Percentiles rank a stretch among this genome's conserved stretches.
Evolutionary conservation across 2,113 vertebrate genomes (phyloP).

Genomic region (Triplophysa siluroides): DNA sequence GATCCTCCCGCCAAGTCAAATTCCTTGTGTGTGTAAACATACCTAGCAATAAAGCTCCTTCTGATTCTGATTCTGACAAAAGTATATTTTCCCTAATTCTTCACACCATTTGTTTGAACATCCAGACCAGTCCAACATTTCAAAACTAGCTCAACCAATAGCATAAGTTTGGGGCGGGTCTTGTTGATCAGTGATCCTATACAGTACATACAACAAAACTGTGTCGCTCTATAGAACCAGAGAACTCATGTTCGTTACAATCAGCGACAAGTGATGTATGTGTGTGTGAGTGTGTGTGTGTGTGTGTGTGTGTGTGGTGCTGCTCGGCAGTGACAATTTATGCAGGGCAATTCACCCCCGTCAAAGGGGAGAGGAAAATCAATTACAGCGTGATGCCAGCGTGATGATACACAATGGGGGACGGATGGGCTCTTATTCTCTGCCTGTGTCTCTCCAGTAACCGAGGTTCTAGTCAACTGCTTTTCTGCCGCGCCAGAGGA

Average conservation of each 20-base stretch:
- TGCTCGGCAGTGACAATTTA: background rate
- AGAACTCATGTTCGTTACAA: background rate
- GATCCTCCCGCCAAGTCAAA: too few species aligned
- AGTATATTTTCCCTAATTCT: too few species aligned
- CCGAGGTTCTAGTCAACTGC: background rate
- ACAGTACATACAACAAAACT: background rate
- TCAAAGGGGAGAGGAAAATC: constrained; percentile 10
- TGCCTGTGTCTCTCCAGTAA: background rate
- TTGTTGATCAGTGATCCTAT: background rate
- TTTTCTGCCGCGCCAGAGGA: background rate
- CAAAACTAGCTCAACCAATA: too few species aligned
- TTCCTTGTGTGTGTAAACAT: too few species aligned
- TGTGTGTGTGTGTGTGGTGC: background rate
- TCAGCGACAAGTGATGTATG: constrained; percentile 10
- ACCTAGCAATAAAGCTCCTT: too few species aligned
- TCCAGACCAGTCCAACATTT: too few species aligned
- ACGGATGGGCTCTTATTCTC: background rate
- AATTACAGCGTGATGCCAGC: background rate
- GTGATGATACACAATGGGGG: background rate
- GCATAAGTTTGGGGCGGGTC: too few species aligned
- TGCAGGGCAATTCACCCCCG: background rate
- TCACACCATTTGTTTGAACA: too few species aligned
- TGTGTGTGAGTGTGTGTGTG: background rate
- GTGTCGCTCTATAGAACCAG: background rate
- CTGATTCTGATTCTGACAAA: too few species aligned